Percentiles rank a stretch among this genome's conserved stretches.
Evolutionary conservation across 2,113 vertebrate species (phyloP).

Genomic region (Cercopithecus mona): DNA sequence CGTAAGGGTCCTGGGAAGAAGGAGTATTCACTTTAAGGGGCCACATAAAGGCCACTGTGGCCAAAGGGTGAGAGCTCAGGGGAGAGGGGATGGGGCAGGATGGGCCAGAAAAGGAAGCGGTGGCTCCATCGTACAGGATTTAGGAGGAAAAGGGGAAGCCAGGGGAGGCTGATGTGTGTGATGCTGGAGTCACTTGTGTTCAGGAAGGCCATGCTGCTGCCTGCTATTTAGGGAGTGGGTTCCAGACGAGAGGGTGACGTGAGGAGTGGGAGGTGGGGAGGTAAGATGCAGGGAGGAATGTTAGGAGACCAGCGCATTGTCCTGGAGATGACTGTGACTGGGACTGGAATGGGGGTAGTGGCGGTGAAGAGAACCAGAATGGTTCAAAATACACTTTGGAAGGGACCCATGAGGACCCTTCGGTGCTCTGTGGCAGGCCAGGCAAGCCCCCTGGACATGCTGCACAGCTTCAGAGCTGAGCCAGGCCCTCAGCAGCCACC

Average conservation of each 20-base stretch:
- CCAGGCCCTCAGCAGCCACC: neutral
- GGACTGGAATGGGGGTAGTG: neutral
- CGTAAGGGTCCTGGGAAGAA: neutral
- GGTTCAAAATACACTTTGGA: neutral
- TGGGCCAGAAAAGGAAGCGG: neutral
- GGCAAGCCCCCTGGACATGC: neutral
- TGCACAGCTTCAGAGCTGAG: neutral
- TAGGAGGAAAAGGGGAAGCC: neutral
- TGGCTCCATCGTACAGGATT: neutral
- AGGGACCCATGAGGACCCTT: neutral
- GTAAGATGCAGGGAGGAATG: neutral
- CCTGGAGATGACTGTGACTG: neutral
- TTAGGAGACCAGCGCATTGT: neutral
- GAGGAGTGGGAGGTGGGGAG: neutral
- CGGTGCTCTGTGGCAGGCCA: neutral
- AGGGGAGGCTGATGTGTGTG: neutral
- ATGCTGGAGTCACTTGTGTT: neutral
- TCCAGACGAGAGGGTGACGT: neutral
- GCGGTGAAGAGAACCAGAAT: neutral
- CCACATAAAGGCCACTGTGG: neutral
- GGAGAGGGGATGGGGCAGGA: rapidly evolving
- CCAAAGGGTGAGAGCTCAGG: neutral
- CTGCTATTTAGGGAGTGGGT: neutral
- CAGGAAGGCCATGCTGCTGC: neutral
- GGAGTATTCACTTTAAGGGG: neutral